Evolutionary conservation across 2,113 vertebrate species (phyloP), one percentile per base, ranked within the genome.

Genomic region (Cynocephalus volans): DNA sequence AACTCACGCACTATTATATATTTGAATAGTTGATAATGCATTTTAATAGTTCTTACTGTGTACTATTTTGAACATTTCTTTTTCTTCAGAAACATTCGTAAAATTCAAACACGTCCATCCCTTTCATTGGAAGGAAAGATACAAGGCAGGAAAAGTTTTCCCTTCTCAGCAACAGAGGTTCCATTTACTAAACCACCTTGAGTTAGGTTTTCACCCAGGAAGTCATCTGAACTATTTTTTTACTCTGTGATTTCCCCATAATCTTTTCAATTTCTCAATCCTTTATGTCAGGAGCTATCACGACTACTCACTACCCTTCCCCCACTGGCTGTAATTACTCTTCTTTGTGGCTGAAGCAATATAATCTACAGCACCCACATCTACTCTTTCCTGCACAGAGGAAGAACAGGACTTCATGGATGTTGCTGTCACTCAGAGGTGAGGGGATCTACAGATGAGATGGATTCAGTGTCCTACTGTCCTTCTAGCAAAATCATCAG

Each of bases 41-140:
- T 70, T 56, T 89, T 64, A 87, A 60, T 48, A 60, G 75, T 97
- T 94, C 86, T 94, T 92, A 89, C 93, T 91, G 72, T 96, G 95
- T 58, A 56, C 79, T 87, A 97, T 87, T 96, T 83, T 98, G 76
- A 56, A 56, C 11, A 45, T 60, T 88, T 62, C 31, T 41, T 85
- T 90, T 97, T 91, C 26, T 96, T 84, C 83, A 94, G 88, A 81
- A 94, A 83, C 94, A 96, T 92, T 88, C 67, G 62, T 81, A 45
- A 41, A 28, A 75, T 84, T 88, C 93, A 75, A 88, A 87, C 13
- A 41, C 5, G 8, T 36, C 64, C 56, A 14, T 93, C 73, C 93
- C 60, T 92, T 58, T 90, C 36, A 56, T 19, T 23, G 69, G 64
- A 97, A 77, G 88, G 76, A 48, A 97, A 82, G 69, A 73, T 0